Conservation (phyloP, 2,113 vertebrate genomes). For the human (Homo sapiens) region DNA sequence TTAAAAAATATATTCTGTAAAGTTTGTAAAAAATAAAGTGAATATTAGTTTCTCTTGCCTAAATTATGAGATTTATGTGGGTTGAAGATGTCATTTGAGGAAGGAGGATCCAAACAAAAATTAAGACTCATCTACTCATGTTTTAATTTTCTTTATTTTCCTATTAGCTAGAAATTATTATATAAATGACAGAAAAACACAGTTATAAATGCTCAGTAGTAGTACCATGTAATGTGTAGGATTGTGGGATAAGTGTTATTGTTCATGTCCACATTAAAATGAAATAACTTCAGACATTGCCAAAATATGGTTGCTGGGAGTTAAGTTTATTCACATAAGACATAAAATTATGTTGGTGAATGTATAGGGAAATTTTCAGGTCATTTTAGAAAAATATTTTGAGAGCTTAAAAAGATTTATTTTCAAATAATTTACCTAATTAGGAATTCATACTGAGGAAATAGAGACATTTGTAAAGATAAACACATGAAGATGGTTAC, state of each 20-base stretch:
- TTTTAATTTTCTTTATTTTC: conserved; percentile 37
- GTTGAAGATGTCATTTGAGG: conserved; percentile 33
- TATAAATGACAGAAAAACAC: conserved; percentile 24
- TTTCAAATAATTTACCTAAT: conserved; percentile 24
- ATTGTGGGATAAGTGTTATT: conserved; percentile 5
- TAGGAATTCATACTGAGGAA: conserved; percentile 37
- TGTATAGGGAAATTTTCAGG: background rate
- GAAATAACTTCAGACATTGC: background rate
- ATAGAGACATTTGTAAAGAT: background rate
- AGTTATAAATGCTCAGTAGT: conserved; percentile 8
- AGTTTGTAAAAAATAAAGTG: conserved; percentile 52
- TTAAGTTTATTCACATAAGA: conserved; percentile 17
- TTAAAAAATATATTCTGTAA: background rate
- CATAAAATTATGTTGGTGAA: background rate
- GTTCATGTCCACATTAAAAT: background rate
- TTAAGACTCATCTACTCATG: background rate
- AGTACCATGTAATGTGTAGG: background rate
- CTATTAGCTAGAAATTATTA: conserved; percentile 36
- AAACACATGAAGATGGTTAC: background rate
- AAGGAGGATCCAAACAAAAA: conserved; percentile 42
- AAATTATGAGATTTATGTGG: conserved; percentile 52
- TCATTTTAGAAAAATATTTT: conserved; percentile 31
- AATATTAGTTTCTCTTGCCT: conserved; percentile 45
- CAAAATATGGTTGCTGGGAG: background rate
- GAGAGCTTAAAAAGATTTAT: conserved; percentile 33